Conservation (phyloP, 2,113 vertebrate species). For the Boulengeromyrus knoepffleri region DNA sequence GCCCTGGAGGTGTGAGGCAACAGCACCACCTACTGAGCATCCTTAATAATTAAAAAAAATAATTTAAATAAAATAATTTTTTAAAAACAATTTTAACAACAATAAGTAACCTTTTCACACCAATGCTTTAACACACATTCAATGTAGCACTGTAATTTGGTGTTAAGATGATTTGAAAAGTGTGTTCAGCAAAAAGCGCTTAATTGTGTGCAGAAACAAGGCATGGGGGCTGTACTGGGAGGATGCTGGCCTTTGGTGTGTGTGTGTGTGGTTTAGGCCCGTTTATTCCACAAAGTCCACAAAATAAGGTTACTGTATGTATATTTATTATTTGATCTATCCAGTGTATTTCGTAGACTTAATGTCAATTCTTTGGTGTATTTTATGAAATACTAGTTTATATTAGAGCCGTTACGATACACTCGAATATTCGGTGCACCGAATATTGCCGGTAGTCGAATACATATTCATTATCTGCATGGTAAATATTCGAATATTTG, state of each 20-base stretch:
- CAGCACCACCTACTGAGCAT: background rate
- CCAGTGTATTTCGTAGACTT: background rate
- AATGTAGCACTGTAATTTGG: background rate
- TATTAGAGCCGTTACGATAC: too few species aligned
- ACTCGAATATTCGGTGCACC: too few species aligned
- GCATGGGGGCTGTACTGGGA: too few species aligned
- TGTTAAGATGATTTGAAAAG: background rate
- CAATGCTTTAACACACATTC: background rate
- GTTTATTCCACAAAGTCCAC: too few species aligned
- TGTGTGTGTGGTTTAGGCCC: too few species aligned
- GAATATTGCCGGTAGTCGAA: too few species aligned
- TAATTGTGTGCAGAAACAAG: background rate
- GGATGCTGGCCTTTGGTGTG: too few species aligned
- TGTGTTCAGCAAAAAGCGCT: background rate
- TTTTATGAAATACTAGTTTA: too few species aligned
- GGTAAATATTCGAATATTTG: too few species aligned
- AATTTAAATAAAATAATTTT: background rate
- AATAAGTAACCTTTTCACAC: background rate
- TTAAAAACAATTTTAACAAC: background rate
- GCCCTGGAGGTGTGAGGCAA: background rate
- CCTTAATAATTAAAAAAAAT: background rate
- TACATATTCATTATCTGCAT: too few species aligned
- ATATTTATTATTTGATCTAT: background rate
- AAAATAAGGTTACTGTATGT: background rate
- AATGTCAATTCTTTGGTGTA: background rate